phyloP scores from a whole-genome alignment of 2,797 vertebrate genomes.

The Eleutherodactylus coqui region DNA sequence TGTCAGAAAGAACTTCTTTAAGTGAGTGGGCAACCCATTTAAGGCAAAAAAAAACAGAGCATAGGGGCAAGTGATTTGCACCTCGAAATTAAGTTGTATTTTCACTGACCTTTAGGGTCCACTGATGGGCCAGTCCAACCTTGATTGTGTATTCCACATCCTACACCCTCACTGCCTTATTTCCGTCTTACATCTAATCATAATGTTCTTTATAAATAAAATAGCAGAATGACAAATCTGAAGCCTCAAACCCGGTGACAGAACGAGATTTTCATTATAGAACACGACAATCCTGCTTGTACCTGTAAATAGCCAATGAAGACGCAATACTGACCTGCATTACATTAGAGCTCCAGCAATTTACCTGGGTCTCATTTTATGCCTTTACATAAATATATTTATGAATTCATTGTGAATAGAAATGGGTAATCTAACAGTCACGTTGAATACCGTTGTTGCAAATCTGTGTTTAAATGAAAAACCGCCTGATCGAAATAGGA shows the following conservation, averaged over 20 bases:
- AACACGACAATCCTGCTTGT: conserved; percentile 16
- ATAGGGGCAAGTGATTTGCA: too few relatives aligned
- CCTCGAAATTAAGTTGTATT: too few relatives aligned
- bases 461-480: conserved; percentile 51
- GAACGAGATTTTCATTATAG: conserved; percentile 21
- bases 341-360: conserved; percentile 33
- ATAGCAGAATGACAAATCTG: neutral
- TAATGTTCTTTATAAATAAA: conserved; percentile 9
- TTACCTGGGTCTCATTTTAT: conserved; percentile 38
- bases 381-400: conserved; percentile 53
- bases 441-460: conserved; percentile 49
- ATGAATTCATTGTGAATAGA: conserved; percentile 44
- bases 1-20: too few relatives aligned
- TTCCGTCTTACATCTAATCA: neutral
- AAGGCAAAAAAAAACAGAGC: too few relatives aligned
- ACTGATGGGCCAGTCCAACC: neutral
- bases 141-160: too few relatives aligned
- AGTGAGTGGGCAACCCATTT: too few relatives aligned
- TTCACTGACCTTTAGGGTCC: neutral
- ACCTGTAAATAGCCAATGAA: conserved; percentile 38
- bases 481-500: neutral
- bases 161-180: neutral
- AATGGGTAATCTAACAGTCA: conserved; percentile 32
- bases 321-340: conserved; percentile 17
- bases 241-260: neutral